phyloP scores from a whole-genome alignment of 2,888 invertebrate genomes.

The Drosophila atroscutellata region DNA sequence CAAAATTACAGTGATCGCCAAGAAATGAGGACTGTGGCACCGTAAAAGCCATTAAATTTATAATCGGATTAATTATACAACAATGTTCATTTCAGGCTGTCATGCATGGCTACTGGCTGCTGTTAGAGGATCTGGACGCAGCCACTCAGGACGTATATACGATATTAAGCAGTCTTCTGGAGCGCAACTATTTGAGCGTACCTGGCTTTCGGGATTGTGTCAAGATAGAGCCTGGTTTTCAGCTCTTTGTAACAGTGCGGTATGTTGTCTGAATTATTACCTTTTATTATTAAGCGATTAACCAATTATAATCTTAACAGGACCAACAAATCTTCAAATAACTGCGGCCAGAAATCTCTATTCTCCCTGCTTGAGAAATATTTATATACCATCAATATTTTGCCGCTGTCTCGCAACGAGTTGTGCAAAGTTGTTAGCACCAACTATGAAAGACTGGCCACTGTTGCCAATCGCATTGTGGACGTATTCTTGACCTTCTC shows the following conservation, averaged over 20 bases:
- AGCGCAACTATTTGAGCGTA: conserved; percentile 92
- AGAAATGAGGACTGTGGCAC: neutral
- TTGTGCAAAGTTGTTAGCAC: conserved; percentile 89
- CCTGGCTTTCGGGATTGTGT: conserved; percentile 95
- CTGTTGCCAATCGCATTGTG: conserved; percentile 91
- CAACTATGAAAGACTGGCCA: conserved; percentile 89
- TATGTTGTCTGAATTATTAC: conserved; percentile 74
- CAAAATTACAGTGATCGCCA: neutral
- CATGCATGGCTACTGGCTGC: conserved; percentile 93
- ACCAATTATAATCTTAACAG: conserved; percentile 52
- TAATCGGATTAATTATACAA: neutral
- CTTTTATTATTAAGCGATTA: neutral
- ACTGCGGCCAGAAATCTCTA: conserved; percentile 86
- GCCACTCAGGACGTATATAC: conserved; percentile 97
- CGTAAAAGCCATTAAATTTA: neutral
- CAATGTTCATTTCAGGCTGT: conserved; percentile 87
- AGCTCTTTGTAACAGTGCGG: conserved; percentile 96
- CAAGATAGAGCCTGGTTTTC: conserved; percentile 93
- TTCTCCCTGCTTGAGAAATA: conserved; percentile 92
- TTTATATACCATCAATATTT: conserved; percentile 92
- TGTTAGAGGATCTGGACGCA: conserved; percentile 97
- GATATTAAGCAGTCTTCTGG: conserved; percentile 92
- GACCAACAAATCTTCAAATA: conserved; percentile 81
- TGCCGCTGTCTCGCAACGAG: conserved; percentile 91
- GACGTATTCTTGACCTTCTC: conserved; percentile 94